Evolutionary conservation across 1,140 invertebrate genomes (phyloP), one percentile per base, ranked within the genome.

Genomic region (Pachypeltis micranthus): DNA sequence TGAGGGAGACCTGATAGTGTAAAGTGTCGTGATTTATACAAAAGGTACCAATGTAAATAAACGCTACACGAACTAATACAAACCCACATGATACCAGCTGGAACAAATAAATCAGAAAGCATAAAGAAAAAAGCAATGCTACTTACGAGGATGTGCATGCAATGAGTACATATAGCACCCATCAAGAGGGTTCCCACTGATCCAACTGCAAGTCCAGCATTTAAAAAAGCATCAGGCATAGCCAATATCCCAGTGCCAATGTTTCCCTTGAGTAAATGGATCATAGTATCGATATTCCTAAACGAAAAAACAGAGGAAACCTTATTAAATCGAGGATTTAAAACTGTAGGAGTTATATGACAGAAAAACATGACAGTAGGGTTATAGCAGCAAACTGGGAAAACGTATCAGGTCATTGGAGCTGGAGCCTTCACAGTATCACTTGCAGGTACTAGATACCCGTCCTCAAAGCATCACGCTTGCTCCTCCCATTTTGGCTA

Each of bases 211-310:
- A 91, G 75, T 21, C 90, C 90, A 62, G 89, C 83, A 75, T 86
- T 91, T 75, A 82, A 83, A 69, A 92, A 86, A 44, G 88, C 90
- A 76, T 90, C 83, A 44, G 90, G 88, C 87, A 93, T 91, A 55
- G 84, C 84, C 66, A 90, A 71, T 65, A 90, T 88, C 1, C 90
- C 90, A 10, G 89, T 91, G 14, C 89, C 89, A 69, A 91, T 86
- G 71, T 90, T 90, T 23, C 86, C 87, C 76, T 90, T 90, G 10
- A 90, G 74, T 63, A 90, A 75, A 77, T 90, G 87, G 57, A 90
- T 83, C 72, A 89, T 78, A 0, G 88, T 89, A 69, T 90, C 87
- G 56, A 85, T 80, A 74, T 88, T 90, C n/a, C 78, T 79, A 59
- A 21, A 70, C 67, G 44, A 69, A 67, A 66, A 65, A 57, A 44